phyloP scores from a whole-genome alignment of 2,888 invertebrate species.

The Ischnura elegans region DNA sequence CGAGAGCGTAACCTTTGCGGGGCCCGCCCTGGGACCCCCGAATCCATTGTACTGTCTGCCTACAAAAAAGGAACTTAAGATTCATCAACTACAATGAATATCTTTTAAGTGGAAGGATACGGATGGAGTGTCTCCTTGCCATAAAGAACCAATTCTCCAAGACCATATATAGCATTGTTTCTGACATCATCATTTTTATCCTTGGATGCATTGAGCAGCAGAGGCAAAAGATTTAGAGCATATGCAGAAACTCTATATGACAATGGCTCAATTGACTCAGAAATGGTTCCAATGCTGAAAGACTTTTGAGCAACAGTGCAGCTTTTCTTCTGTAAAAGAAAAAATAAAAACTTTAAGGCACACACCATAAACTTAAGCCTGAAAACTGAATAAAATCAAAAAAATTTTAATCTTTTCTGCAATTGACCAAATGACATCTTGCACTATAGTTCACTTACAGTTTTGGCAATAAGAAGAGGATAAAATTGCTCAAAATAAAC shows the following conservation, averaged over 20 bases:
- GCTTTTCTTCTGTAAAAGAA: slow-evolving; percentile 81
- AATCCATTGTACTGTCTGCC: too few species aligned
- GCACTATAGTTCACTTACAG: slow-evolving; percentile 79
- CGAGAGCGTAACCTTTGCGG: too few species aligned
- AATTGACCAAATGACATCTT: too few species aligned
- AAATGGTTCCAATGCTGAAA: slow-evolving; percentile 86
- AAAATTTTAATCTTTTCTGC: too few species aligned
- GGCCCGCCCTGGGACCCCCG: too few species aligned
- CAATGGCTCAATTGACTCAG: slow-evolving; percentile 85
- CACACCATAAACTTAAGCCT: too few species aligned
- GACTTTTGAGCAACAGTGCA: slow-evolving; percentile 84
- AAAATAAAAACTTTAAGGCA: neutral
- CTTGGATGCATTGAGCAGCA: slow-evolving; percentile 82
- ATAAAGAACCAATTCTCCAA: slow-evolving; percentile 86
- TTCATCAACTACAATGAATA: neutral
- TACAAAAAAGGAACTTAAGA: too few species aligned
- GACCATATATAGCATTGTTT: slow-evolving; percentile 87
- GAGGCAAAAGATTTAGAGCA: slow-evolving; percentile 82
- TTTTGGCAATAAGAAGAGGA: slow-evolving; percentile 82
- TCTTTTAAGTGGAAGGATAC: slow-evolving; percentile 78
- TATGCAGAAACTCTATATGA: slow-evolving; percentile 74
- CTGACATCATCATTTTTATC: slow-evolving; percentile 86
- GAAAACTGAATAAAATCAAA: too few species aligned
- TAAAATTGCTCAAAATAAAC: slow-evolving; percentile 84
- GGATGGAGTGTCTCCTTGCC: slow-evolving; percentile 83